These are phyloP conservation scores for Centropus unirufus DNA, from an alignment of 2,113 vertebrate genomes.

Conservation along the genomic window DNA sequence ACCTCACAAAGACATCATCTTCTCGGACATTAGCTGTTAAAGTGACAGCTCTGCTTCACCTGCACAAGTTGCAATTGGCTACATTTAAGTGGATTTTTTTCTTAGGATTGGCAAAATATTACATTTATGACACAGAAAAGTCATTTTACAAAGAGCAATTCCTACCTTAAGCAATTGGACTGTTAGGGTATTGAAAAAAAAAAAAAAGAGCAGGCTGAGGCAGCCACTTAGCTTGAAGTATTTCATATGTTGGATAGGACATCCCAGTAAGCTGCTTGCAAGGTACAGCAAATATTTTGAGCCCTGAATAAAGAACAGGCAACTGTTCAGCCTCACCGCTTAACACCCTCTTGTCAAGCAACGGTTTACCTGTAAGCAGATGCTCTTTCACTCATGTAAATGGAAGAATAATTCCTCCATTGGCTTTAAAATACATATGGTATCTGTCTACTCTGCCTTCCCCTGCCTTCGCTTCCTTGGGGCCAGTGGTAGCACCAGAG, in stretches of 20 bases:
- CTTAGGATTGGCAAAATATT: neutral
- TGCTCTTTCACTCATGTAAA: neutral
- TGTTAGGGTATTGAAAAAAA: neutral
- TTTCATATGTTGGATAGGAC: neutral
- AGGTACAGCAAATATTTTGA: neutral
- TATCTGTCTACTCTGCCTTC: neutral
- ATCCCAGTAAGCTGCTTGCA: neutral
- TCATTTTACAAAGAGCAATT: neutral
- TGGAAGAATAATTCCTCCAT: neutral
- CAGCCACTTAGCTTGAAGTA: neutral
- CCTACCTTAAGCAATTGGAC: neutral
- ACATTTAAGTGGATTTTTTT: neutral
- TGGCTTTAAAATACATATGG: neutral
- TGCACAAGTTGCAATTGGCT: neutral
- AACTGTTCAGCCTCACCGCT: neutral
- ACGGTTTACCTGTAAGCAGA: neutral
- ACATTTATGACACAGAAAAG: neutral
- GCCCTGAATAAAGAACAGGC: neutral
- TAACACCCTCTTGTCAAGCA: neutral
- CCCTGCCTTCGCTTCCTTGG: neutral
- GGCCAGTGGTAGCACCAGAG: neutral
- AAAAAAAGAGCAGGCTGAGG: neutral
- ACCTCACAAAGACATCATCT: neutral
- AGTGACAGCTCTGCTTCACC: neutral
- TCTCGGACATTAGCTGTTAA: neutral